phyloP scores from a whole-genome alignment of 1,140 invertebrate genomes.

The Choristoneura fumiferana region DNA sequence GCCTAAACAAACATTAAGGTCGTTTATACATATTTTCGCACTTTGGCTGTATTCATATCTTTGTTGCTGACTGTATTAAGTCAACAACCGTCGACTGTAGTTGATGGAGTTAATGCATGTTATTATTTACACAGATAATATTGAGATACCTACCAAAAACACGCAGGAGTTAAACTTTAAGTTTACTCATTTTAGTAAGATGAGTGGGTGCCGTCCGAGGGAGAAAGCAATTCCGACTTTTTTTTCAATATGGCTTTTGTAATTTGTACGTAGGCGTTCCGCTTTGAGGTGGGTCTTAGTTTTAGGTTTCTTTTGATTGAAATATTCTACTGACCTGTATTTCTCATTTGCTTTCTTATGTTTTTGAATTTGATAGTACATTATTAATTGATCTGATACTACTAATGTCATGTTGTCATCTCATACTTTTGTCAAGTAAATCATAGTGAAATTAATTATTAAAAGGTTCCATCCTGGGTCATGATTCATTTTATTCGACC shows the following conservation, averaged over 20 bases:
- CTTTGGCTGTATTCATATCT: too few species aligned
- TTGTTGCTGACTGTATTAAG: too few species aligned
- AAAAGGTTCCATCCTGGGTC: too few species aligned
- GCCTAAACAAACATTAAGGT: too few species aligned
- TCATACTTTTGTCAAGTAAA: too few species aligned
- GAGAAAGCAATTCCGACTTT: slow-evolving; percentile 10
- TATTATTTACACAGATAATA: slow-evolving; percentile 18
- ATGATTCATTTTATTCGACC: too few species aligned
- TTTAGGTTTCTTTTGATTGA: not conserved
- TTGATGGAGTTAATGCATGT: not conserved
- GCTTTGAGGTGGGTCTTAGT: not conserved
- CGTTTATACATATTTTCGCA: too few species aligned
- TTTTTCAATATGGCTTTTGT: slow-evolving; percentile 9
- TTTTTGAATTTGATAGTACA: too few species aligned
- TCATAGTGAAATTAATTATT: too few species aligned
- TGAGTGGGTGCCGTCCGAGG: slow-evolving; percentile 5
- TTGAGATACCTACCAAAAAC: slow-evolving; percentile 6
- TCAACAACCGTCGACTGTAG: too few species aligned
- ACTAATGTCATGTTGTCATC: too few species aligned
- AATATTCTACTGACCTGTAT: not conserved
- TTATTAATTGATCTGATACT: too few species aligned
- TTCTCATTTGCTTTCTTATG: not conserved
- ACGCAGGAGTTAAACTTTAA: not conserved
- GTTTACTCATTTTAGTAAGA: not conserved
- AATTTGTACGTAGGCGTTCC: not conserved